Evolutionary conservation across 2,797 vertebrate genomes (phyloP).

Genomic region (Argyrosomus regius): DNA sequence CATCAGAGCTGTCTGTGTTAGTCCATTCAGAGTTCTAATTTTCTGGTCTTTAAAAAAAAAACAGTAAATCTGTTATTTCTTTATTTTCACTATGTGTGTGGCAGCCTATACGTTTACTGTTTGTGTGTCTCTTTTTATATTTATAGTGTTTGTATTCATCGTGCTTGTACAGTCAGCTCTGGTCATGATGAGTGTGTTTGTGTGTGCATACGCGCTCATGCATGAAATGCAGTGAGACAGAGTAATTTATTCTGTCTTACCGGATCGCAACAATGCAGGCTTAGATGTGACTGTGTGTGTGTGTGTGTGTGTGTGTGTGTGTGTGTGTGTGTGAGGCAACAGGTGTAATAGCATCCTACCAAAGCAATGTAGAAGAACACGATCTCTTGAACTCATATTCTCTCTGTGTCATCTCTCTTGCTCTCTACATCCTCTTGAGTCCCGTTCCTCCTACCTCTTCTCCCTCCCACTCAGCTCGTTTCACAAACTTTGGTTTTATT

Average conservation of each 20-base stretch:
- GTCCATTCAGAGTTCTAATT: not conserved
- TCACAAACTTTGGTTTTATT: constrained; percentile 27
- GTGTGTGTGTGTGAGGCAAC: constrained; percentile 20
- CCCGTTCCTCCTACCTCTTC: not conserved
- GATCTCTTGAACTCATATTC: constrained; percentile 1
- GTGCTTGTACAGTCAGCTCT: not conserved
- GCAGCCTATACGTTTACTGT: not conserved
- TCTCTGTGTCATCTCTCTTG: constrained; percentile 9
- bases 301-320: constrained; percentile 14
- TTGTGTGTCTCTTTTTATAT: not conserved
- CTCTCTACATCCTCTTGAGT: constrained; percentile 1
- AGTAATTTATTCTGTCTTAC: constrained; percentile 58
- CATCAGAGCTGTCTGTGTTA: no score
- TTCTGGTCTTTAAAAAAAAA: not conserved
- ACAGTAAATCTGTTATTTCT: not conserved
- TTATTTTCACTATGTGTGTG: not conserved
- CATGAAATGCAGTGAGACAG: constrained; percentile 62
- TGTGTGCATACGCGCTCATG: constrained; percentile 19
- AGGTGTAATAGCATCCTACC: constrained; percentile 42
- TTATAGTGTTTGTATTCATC: not conserved
- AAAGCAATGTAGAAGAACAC: constrained; percentile 17
- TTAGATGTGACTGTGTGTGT: constrained; percentile 35
- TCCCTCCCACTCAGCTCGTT: constrained; percentile 20
- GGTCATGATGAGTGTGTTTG: constrained; percentile 2
- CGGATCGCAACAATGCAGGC: constrained; percentile 24